These are phyloP conservation scores for Cirrhinus molitorella DNA, from an alignment of 2,797 vertebrate species.

Conservation along the genomic window DNA sequence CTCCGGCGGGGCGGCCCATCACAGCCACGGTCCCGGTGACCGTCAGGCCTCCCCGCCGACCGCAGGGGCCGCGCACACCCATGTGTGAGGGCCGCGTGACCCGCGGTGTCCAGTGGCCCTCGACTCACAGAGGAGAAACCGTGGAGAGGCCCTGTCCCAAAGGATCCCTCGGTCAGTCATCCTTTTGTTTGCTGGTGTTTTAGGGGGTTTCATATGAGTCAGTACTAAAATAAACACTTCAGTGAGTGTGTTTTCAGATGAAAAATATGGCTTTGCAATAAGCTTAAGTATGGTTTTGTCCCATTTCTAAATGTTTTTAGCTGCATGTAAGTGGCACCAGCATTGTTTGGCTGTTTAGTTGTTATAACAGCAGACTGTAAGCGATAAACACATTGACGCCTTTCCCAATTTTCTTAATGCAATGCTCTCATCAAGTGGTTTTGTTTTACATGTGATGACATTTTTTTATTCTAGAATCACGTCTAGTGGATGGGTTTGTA, in stretches of 20 bases:
- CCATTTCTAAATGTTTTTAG: no score
- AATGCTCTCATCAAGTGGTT: no score
- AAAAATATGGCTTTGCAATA: not conserved
- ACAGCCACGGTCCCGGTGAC: constrained; percentile 83
- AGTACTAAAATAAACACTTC: not conserved
- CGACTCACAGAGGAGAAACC: constrained; percentile 88
- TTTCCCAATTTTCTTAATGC: not conserved
- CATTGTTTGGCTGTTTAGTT: no score
- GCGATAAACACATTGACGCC: no score
- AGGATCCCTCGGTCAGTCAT: constrained; percentile 86
- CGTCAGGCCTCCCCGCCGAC: constrained; percentile 81
- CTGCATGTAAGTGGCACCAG: no score
- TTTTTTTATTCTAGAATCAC: not conserved
- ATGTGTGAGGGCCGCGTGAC: constrained; percentile 86
- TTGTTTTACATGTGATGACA: no score
- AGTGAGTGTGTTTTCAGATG: not conserved
- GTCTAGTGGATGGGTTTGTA: not conserved
- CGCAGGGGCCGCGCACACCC: constrained; percentile 82
- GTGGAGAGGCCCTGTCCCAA: constrained; percentile 93
- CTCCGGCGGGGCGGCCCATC: constrained; percentile 84
- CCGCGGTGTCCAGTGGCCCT: constrained; percentile 87
- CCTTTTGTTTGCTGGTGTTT: not conserved
- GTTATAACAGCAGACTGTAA: no score
- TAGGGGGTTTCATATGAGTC: not conserved
- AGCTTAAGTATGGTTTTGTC: not conserved